Conservation (phyloP, 2,888 invertebrate genomes). For the Fragum sueziense region DNA sequence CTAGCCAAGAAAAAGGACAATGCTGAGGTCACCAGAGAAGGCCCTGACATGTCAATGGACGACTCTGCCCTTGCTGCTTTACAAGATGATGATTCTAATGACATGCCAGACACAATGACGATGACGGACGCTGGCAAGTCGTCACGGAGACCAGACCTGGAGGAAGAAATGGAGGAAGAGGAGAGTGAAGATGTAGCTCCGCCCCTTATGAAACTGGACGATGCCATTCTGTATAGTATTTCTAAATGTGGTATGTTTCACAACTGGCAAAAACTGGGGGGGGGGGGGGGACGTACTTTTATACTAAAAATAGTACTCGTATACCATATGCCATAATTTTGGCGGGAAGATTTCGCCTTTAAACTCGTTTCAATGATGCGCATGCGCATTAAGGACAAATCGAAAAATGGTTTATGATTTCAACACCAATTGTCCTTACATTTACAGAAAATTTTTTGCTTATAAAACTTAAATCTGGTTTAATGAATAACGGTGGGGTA, state of each 20-base stretch:
- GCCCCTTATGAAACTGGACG: constrained; percentile 92
- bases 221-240: constrained; percentile 95
- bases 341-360: too few species aligned
- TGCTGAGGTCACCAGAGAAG: constrained; percentile 66
- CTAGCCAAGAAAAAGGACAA: constrained; percentile 71
- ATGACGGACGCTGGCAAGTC: constrained; percentile 60
- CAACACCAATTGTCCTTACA: too few species aligned
- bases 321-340: too few species aligned
- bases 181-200: constrained; percentile 65
- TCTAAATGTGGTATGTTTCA: constrained; percentile 90
- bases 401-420: too few species aligned
- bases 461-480: too few species aligned
- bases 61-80: constrained; percentile 73
- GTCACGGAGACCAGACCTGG: constrained; percentile 82
- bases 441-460: too few species aligned
- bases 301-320: too few species aligned
- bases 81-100: constrained; percentile 83
- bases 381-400: too few species aligned
- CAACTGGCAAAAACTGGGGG: too few species aligned
- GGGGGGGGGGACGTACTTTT: too few species aligned
- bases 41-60: constrained; percentile 73
- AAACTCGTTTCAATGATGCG: too few species aligned
- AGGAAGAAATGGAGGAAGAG: constrained; percentile 74
- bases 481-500: too few species aligned
- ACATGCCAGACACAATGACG: constrained; percentile 77